Percentiles rank a stretch among this genome's conserved stretches.
Conservation (phyloP, 1,140 invertebrate genomes). For the Nasonia longicornis region DNA sequence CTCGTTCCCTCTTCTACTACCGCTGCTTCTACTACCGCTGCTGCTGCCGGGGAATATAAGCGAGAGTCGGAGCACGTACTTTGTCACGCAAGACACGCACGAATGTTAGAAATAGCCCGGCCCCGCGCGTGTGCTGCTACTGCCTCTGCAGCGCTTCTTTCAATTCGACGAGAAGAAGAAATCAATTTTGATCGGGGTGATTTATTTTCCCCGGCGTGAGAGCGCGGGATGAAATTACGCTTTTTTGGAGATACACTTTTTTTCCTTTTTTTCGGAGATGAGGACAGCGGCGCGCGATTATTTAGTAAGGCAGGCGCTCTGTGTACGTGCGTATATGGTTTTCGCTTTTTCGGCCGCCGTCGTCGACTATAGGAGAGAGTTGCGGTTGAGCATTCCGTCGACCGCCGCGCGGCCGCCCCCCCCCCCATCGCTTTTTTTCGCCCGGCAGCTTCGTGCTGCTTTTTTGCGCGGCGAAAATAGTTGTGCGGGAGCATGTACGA, state of each 20-base stretch:
- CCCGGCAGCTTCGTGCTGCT: no score
- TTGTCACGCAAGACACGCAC: slow-evolving; percentile 44
- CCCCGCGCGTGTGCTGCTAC: background rate
- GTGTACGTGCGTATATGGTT: background rate
- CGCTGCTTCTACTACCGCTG: background rate
- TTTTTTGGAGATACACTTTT: background rate
- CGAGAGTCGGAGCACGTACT: slow-evolving; percentile 22
- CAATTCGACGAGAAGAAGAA: slow-evolving; percentile 39
- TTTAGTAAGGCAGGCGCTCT: slow-evolving; percentile 5
- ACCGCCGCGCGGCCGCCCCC: no score
- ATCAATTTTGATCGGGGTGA: slow-evolving; percentile 43
- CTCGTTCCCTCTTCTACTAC: background rate
- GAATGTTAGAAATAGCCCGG: slow-evolving; percentile 40
- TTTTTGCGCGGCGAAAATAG: background rate
- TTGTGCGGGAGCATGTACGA: background rate
- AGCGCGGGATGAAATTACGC: slow-evolving; percentile 9
- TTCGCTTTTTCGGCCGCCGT: background rate
- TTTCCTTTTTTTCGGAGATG: background rate
- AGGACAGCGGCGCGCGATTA: background rate
- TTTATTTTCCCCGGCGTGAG: slow-evolving; percentile 28
- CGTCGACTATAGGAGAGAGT: background rate
- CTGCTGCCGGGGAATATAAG: background rate
- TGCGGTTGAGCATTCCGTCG: background rate
- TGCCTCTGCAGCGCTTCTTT: slow-evolving; percentile 18
- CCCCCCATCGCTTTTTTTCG: background rate